These are phyloP conservation scores for Eptatretus atami DNA, from an alignment of 2,797 vertebrate species.

Conservation along the genomic window DNA sequence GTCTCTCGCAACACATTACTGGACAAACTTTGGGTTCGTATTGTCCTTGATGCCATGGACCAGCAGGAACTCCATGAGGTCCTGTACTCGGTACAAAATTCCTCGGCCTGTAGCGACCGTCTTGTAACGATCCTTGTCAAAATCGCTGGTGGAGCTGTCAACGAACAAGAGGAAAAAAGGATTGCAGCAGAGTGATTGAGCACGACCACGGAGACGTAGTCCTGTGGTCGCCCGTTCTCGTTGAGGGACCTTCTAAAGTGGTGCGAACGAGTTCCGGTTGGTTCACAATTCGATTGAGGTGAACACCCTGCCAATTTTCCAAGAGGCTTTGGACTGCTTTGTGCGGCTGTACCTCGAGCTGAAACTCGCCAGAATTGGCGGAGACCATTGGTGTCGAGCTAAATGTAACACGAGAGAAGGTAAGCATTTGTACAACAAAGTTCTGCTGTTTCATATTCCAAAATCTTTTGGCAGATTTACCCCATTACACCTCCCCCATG, in stretches of 20 bases:
- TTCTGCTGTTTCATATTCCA: too few relatives aligned
- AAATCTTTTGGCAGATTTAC: too few relatives aligned
- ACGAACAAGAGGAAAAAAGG: too few relatives aligned
- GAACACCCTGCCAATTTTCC: constrained; percentile 49
- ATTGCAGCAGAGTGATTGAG: too few relatives aligned
- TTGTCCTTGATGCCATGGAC: constrained; percentile 46
- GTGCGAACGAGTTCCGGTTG: constrained; percentile 44
- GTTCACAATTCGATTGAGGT: constrained; percentile 31
- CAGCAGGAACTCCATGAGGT: constrained; percentile 50
- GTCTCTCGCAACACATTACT: constrained; percentile 32
- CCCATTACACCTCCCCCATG: too few relatives aligned
- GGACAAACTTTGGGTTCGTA: constrained; percentile 75
- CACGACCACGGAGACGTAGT: too few relatives aligned
- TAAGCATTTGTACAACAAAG: constrained; percentile 11
- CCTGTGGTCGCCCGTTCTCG: background rate
- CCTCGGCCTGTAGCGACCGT: constrained; percentile 1
- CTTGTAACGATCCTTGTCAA: background rate
- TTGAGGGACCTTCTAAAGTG: constrained; percentile 66
- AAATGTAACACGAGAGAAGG: constrained; percentile 83
- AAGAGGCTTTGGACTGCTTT: constrained; percentile 86
- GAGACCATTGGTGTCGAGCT: constrained; percentile 66
- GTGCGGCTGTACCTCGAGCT: constrained; percentile 44
- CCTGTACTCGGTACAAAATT: background rate
- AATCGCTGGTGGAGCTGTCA: too few relatives aligned
- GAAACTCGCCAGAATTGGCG: constrained; percentile 35